Evolutionary conservation across 1,140 invertebrate species (phyloP), one percentile per base, ranked within the genome.

Genomic region (Pseudomyrmex flavicornis): DNA sequence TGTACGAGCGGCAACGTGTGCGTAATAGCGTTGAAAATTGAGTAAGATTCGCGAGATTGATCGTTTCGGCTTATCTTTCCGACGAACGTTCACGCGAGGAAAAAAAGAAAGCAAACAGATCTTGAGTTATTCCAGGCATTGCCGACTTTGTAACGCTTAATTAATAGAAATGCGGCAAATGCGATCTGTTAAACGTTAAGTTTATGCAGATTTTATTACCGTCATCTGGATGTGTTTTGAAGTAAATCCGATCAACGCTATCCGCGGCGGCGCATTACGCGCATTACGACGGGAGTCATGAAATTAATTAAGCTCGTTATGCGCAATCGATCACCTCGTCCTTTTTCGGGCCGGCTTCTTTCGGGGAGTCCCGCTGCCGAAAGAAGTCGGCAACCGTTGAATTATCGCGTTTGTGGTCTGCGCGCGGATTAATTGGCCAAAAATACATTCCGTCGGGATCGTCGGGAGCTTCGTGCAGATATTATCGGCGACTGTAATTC

Each of bases 241-340:
- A 7, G 35, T 35, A 35, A 35, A 79, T 79, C 44, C 65, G 65
- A 79, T 79, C 52, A 79, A 26, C 44, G 35, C 5, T 9, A 52
- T 35, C 0, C 35, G 35, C 35, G 35, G 35, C 35, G 35, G 35
- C 35, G 5, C 5, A 35, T 35, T 35, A 35, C 35, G 4, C 5
- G 35, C n/a, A 54, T 22, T 20, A 26, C 59, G 26, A 66, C 52
- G 35, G 9, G 20, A 26, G 20, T 13, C 8, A 66, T 70, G 4
- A 59, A 79, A 79, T 79, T 69, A 79, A 79, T 79, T 79, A 70
- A 70, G 4, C 76, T 79, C 76, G 76, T 79, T 79, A 48, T 15
- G 17, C 20, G 76, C 76, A 15, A 59, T 70, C 44, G 65, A 79
- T 79, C 10, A 54, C 65, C 35, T 69, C 54, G 63, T 26, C 44